Base-by-base conservation (phyloP, 2,888 invertebrate species). In the Apocheima hispidaria region DNA sequence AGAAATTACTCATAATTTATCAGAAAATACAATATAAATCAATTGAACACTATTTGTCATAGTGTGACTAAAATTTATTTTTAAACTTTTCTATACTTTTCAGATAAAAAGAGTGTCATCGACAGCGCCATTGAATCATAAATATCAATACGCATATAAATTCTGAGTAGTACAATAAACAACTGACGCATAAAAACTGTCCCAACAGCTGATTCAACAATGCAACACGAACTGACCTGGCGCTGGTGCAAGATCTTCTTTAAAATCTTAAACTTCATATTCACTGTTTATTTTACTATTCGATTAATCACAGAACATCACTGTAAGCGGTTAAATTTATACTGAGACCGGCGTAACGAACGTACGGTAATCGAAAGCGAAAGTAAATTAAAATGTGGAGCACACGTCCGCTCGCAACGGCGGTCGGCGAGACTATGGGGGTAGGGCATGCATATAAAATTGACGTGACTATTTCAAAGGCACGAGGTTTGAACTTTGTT, bases 221-320 rank as follows among this genome's bases (percentile, higher is more conserved):
- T 35, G 43, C 53, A 65, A 72, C 84, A 71, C 73, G 28, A 61
- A 73, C 84, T 71, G 72, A 91, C 90, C 89, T 87, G 84, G 61
- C 81, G 88, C 88, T 87, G 84, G 61, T 82, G 88, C 62, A 79
- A 77, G 60, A 77, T 78, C 70, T 90, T 90, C 85, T 90, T 92
- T 74, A 92, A 88, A 71, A 92, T 75, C 75, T 87, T 92, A 71
- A 92, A 92, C 81, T 91, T 91, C 92, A 92, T 90, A 26, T 56
- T 63, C 58, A 62, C 69, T 38, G 60, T 55, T 18, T 41, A 60
- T 51, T 44, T 44, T 44, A n/a, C n/a, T 48, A 50, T 43, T 38
- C 28, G 16, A 51, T 64, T 67, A 69, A 66, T 70, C 73, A 75
- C 79, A 77, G 60, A 75, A 73, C 78, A 82, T 78, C 75, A 81